phyloP scores from a whole-genome alignment of 2,113 vertebrate genomes.

The Malaclemys terrapin region DNA sequence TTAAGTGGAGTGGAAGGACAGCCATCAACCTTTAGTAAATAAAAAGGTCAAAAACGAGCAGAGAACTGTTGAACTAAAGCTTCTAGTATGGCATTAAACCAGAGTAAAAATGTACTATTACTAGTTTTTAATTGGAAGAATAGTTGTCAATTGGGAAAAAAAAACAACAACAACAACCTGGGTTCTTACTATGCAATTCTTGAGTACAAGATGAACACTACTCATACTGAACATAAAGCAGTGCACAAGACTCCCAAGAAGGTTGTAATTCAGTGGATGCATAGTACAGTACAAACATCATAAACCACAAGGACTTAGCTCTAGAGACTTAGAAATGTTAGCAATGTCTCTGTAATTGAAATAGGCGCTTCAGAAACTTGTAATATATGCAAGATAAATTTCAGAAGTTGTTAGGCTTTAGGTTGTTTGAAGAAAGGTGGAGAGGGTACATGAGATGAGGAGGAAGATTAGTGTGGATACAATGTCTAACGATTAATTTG shows the following conservation, averaged over 20 bases:
- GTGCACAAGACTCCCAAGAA: background rate
- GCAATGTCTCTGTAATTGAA: background rate
- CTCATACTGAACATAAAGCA: background rate
- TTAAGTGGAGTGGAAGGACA: background rate
- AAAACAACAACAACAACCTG: background rate
- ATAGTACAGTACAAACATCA: background rate
- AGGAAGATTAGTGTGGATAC: background rate
- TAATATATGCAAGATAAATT: background rate
- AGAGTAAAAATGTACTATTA: background rate
- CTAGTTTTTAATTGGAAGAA: background rate
- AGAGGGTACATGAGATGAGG: background rate
- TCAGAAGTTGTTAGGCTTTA: constrained; percentile 16
- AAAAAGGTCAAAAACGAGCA: background rate
- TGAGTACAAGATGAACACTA: background rate
- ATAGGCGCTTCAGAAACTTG: background rate
- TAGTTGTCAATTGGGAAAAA: background rate
- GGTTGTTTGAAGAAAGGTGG: background rate
- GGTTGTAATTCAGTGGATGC: background rate
- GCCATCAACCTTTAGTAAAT: background rate
- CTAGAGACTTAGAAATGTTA: background rate
- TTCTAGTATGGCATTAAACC: background rate
- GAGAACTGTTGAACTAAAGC: background rate
- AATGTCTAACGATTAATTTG: constrained; percentile 29
- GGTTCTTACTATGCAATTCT: background rate
- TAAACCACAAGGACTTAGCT: background rate